Percentiles rank a stretch among this genome's conserved stretches.
These are phyloP conservation scores for Diploscapter pachys DNA, from an alignment of 1,140 invertebrate genomes.

Conservation along the genomic window DNA sequence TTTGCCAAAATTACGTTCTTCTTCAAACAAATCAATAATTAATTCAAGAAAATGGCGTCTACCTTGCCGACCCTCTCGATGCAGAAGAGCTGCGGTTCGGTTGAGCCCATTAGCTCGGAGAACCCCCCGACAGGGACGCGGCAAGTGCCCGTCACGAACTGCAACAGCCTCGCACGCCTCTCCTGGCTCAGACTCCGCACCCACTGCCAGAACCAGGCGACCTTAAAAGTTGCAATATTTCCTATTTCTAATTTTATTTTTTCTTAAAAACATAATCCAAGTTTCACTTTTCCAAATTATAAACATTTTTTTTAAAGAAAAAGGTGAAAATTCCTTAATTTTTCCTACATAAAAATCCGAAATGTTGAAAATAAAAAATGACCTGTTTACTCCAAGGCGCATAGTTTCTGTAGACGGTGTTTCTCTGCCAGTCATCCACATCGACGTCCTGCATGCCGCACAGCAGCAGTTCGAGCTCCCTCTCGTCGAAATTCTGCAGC, in stretches of 20 bases:
- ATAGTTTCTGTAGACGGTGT: conserved; percentile 92
- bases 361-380: neutral
- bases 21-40: too few relatives aligned
- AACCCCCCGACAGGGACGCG: conserved; percentile 91
- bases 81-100: conserved; percentile 96
- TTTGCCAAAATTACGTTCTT: too few relatives aligned
- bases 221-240: conserved; percentile 47
- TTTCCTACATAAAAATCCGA: neutral
- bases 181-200: conserved; percentile 89
- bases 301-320: too few relatives aligned
- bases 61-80: conserved; percentile 99
- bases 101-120: conserved; percentile 81
- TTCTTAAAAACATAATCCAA: too few relatives aligned
- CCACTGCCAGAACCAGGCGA: conserved; percentile 91
- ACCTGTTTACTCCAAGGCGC: conserved; percentile 82
- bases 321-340: too few relatives aligned
- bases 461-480: conserved; percentile 85
- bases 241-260: too few relatives aligned
- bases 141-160: conserved; percentile 96
- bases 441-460: conserved; percentile 98
- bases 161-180: conserved; percentile 80
- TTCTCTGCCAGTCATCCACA: conserved; percentile 96
- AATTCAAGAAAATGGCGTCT: too few relatives aligned
- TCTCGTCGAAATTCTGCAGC: conserved; percentile 94
- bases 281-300: too few relatives aligned